phyloP scores from a whole-genome alignment of 2,888 invertebrate genomes.

The Eristalinus aeneus region DNA sequence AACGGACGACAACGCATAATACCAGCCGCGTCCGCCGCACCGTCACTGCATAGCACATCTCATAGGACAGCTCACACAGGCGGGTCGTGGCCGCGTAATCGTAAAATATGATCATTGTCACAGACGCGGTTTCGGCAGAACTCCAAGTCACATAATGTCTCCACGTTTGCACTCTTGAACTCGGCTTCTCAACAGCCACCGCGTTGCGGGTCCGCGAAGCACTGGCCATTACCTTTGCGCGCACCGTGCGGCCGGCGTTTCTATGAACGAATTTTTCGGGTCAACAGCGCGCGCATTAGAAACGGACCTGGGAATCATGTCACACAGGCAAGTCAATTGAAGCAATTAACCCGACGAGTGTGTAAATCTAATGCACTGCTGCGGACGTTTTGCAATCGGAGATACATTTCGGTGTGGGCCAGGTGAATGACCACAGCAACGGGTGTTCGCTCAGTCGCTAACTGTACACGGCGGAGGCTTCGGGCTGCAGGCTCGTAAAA shows the following conservation, averaged over 20 bases:
- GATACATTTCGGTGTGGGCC: constrained; percentile 39
- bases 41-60: constrained; percentile 1
- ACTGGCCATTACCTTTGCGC: constrained; percentile 44
- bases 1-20: constrained; percentile 23
- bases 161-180: constrained; percentile 68
- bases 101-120: constrained; percentile 67
- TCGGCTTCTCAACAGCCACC: constrained; percentile 52
- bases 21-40: not conserved
- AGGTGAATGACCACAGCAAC: constrained; percentile 62
- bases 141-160: constrained; percentile 62
- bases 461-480: constrained; percentile 41
- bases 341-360: constrained; percentile 59
- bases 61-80: constrained; percentile 16
- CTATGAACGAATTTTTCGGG: constrained; percentile 60
- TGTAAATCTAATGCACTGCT: constrained; percentile 52
- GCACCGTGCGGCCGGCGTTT: not conserved
- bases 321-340: constrained; percentile 59
- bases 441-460: constrained; percentile 46
- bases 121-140: constrained; percentile 59
- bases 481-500: constrained; percentile 43
- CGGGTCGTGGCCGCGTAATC: constrained; percentile 32
- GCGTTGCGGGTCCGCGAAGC: constrained; percentile 25
- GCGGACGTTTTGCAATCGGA: constrained; percentile 36
- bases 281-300: constrained; percentile 46
- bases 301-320: constrained; percentile 66